Base-by-base conservation (phyloP, 2,888 invertebrate genomes). In the Artemia sp. region DNA sequence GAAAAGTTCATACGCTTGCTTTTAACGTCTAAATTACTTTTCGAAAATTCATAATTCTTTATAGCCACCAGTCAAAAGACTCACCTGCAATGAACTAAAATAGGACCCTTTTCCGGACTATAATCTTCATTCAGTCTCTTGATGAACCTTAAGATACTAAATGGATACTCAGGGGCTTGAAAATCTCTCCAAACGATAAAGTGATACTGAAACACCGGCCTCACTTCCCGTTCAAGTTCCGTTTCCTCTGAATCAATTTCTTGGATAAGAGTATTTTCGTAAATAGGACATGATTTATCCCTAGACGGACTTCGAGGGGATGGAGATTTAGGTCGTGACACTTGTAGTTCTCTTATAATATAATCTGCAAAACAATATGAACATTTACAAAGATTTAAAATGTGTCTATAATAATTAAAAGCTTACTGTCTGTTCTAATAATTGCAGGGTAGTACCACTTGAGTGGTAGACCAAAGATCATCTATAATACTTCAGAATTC, bases 121-220 rank as follows among this genome's bases (percentile, higher is more conserved):
- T 89, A 92, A 50, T 89, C 89, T 74, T 90, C 89, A 79, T 92
- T 92, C 71, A 93, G 87, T 73, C 91, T 82, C 80, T 89, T 88
- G 71, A 93, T 89, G 76, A 93, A 93, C 76, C 90, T 89, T 69
- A 93, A 85, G 75, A 94, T 88, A 52, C 92, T 92, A 74, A 90
- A 88, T 0, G 94, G 91, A 80, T 93, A 90, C 76, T 95, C 94
- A 0, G 95, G 94, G 1, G 94, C 94, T 78, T 90, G 89, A 76
- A 94, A 94, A 79, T 95, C 95, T 78, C 92, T 93, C 95, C 95
- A 95, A 74, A 90, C 89, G 69, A 92, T 83, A 81, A 92, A 95
- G 80, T 95, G 95, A 79, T 91, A 94, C 78, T 95, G 95, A 0
- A 88, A 84, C 71, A 95, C 86, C 72, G 84, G 84, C 52, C 88